Base-by-base conservation (phyloP, 2,797 vertebrate genomes). In the Anisognathus igniventris region DNA sequence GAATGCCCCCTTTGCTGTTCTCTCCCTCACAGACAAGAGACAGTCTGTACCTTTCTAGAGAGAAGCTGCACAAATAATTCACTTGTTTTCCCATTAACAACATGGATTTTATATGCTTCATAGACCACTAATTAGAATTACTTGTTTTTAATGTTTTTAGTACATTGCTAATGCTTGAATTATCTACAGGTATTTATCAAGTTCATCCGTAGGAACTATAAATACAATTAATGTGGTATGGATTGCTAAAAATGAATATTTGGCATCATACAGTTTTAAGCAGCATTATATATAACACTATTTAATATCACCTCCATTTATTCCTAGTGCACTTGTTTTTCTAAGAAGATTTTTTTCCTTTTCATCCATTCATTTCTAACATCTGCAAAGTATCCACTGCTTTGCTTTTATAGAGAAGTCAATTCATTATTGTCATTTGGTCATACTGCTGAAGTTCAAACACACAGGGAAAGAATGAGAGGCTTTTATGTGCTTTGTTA, bases 401-500 rank as follows among this genome's bases (percentile, higher is more conserved):
- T 67, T 88, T 71, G 27, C 60, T 88, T 84, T 70, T 61, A 7
- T 67, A 67, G 9, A 57, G 56, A 83, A 76, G 16, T 86, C 79
- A 78, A 45, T 81, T 88, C 17, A 19, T 92, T 93, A 27, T 72
- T 79, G 35, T 93, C 45, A 57, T 90, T 92, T 90, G 92, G 71
- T 93, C 74, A 37, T 90, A 72, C 50, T 88, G 42, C 78, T 91
- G 87, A 42, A 64, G 64, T 74, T 90, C 64, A 91, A 82, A 60
- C 77, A 64, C 28, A 37, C 14, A 45, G 30, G 40, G 74, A 61
- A 44, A 86, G 70, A 88, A 75, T 58, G n/a, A 76, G 58, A 47
- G 15, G 28, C 11, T 73, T 93, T 87, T 87, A 73, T 85, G 8
- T 78, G 21, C 67, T 95, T 95, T 94, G 72, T 91, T 91, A 68